Conservation (phyloP, 2,797 vertebrate genomes). For the Thaleichthys pacificus region DNA sequence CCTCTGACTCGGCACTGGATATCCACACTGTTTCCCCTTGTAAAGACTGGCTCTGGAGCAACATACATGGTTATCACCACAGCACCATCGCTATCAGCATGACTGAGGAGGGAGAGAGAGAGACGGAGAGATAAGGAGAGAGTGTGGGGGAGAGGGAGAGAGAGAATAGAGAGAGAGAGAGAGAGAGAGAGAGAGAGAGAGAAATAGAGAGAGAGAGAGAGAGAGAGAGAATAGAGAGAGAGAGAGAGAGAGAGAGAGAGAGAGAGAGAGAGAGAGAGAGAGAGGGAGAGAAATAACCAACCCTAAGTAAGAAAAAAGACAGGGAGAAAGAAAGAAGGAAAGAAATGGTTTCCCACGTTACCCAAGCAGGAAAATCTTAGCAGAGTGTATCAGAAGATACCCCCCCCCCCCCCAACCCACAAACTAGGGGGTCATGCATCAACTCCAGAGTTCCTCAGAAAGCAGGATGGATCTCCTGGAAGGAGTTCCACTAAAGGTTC, state of each 20-base stretch:
- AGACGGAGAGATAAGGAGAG: not conserved
- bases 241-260: not conserved
- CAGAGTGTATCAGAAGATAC: not conserved
- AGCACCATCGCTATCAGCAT: slow-evolving; percentile 54
- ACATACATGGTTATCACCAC: slow-evolving; percentile 64
- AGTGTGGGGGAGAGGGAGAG: not conserved
- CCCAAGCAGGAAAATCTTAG: slow-evolving; percentile 33
- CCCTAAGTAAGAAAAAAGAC: too few relatives aligned
- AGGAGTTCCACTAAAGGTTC: not conserved
- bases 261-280: not conserved
- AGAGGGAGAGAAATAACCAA: slow-evolving; percentile 15
- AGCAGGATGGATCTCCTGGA: not conserved
- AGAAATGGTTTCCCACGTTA: slow-evolving; percentile 32
- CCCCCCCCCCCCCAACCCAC: not conserved
- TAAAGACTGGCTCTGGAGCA: slow-evolving; percentile 62
- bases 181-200: slow-evolving; percentile 20
- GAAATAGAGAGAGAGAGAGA: not conserved
- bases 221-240: slow-evolving; percentile 1
- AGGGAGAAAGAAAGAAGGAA: slow-evolving; percentile 6
- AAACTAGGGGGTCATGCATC: slow-evolving; percentile 2
- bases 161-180: too few relatives aligned
- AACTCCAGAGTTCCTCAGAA: slow-evolving; percentile 1
- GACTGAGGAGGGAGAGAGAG: slow-evolving; percentile 22
- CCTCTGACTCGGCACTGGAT: slow-evolving; percentile 69
- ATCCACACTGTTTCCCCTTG: slow-evolving; percentile 70